phyloP scores from a whole-genome alignment of 2,797 vertebrate genomes.

The Cuculus canorus region DNA sequence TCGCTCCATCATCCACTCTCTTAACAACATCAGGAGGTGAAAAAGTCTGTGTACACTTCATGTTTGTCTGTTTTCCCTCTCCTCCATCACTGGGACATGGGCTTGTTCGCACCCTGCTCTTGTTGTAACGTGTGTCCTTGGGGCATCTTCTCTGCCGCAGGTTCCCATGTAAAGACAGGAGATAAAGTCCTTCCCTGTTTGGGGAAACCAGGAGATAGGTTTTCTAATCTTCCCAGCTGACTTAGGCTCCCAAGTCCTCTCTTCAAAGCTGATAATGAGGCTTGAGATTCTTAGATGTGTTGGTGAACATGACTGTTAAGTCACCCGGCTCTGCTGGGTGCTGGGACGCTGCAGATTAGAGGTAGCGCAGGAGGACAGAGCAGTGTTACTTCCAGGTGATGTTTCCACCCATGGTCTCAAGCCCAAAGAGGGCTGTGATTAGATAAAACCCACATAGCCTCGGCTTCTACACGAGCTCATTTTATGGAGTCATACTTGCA shows the following conservation, averaged over 20 bases:
- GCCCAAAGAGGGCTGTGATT: not conserved
- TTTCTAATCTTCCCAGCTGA: slow-evolving; percentile 22
- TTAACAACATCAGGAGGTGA: not conserved
- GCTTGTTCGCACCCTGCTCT: not conserved
- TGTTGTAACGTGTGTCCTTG: fast-evolving
- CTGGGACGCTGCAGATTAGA: not conserved
- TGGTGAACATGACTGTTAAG: not conserved
- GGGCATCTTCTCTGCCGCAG: not conserved
- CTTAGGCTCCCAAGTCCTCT: slow-evolving; percentile 68
- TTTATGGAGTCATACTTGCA: not conserved
- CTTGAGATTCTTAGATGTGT: not conserved
- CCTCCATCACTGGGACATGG: fast-evolving
- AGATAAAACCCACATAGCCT: not conserved
- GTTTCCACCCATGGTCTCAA: not conserved
- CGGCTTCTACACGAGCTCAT: not conserved
- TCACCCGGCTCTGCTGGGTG: not conserved
- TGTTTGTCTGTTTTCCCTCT: not conserved
- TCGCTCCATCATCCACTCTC: not conserved
- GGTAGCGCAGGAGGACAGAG: not conserved
- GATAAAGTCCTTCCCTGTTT: not conserved
- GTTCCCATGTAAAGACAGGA: not conserved
- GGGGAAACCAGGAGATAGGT: not conserved
- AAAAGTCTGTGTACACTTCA: fast-evolving
- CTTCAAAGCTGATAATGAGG: slow-evolving; percentile 23
- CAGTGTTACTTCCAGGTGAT: not conserved